Evolutionary conservation across 1,140 invertebrate species (phyloP), one percentile per base, ranked within the genome.

Genomic region (Drosophila novamexicana): DNA sequence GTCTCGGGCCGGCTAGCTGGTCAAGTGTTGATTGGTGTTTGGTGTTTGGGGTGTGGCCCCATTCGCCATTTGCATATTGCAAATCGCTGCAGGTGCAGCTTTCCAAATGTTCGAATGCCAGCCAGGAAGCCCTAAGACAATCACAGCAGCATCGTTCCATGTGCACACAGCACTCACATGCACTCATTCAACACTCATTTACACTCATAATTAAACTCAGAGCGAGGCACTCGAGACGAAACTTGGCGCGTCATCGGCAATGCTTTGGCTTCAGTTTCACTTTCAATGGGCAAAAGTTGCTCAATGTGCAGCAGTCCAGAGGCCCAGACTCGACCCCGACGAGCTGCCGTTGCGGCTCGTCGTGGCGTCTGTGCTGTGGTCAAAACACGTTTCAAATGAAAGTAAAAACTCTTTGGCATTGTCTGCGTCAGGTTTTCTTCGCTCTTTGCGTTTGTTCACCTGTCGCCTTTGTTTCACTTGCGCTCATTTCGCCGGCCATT

Each of bases 401-500:
- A 88, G 83, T 88, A 88, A 88, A 86, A 88, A 88, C 84, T 79
- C 73, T 80, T 88, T 84, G 84, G 83, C 77, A 86, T 88, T 88
- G 82, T 86, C 61, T 75, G 65, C 37, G 37, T 53, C 61, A 45
- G 59, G 39, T 37, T 66, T 62, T 49, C 49, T 2, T 44, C 40
- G 52, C 56, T 34, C 29, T 54, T 69, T 42, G 52, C 83, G 83
- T 88, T 89, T 89, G 80, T 84, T 88, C 83, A 88, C 83, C 83
- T 88, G 84, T 65, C 56, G 40, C 65, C 37, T 36, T 73, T 29
- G 57, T 52, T 64, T 72, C 68, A 67, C 47, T 53, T 44, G 44
- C 65, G 45, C 65, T 75, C 37, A 47, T 63, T 49, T 58, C 14
- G 54, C 50, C 72, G 65, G 53, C 54, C 34, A 39, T 53, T 61